Evolutionary conservation across 2,888 invertebrate genomes (phyloP).

Genomic region (Volucella inanis): DNA sequence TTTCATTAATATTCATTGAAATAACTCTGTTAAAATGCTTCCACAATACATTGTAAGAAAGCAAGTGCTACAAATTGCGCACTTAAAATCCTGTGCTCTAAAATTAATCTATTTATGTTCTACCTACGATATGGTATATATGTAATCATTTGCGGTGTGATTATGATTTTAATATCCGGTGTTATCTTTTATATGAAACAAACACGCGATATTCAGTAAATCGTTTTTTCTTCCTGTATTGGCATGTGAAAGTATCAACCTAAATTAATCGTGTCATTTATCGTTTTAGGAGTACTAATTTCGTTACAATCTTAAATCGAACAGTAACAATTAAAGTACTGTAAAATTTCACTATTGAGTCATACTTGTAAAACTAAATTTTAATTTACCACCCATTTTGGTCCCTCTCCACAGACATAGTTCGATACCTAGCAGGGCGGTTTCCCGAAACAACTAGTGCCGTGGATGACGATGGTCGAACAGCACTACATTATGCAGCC

Average conservation of each 20-base stretch:
- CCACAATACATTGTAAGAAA: too few relatives aligned
- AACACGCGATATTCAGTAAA: conserved; percentile 44
- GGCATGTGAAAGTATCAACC: background rate
- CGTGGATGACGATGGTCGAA: conserved; percentile 90
- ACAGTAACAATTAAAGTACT: conserved; percentile 3
- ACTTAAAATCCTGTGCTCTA: too few relatives aligned
- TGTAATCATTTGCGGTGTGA: too few relatives aligned
- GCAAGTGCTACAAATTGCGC: too few relatives aligned
- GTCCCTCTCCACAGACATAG: conserved; percentile 78
- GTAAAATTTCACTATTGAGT: conserved; percentile 4
- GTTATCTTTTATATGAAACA: conserved; percentile 8
- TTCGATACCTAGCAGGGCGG: conserved; percentile 87
- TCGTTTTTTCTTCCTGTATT: background rate
- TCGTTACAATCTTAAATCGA: background rate
- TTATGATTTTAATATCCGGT: too few relatives aligned
- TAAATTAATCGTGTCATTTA: background rate
- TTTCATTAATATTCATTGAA: too few relatives aligned
- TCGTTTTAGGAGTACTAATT: background rate
- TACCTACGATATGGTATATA: too few relatives aligned
- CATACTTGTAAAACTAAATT: conserved; percentile 6
- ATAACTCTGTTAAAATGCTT: too few relatives aligned
- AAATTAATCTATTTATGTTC: too few relatives aligned
- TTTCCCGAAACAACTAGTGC: conserved; percentile 94
- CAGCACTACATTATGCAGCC: conserved; percentile 95
- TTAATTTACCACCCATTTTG: conserved; percentile 4